A percentile compares a stretch with the other conserved stretches of the same genome.
Evolutionary conservation across 1,140 invertebrate species (phyloP).

Genomic region (Bombus balteatus): DNA sequence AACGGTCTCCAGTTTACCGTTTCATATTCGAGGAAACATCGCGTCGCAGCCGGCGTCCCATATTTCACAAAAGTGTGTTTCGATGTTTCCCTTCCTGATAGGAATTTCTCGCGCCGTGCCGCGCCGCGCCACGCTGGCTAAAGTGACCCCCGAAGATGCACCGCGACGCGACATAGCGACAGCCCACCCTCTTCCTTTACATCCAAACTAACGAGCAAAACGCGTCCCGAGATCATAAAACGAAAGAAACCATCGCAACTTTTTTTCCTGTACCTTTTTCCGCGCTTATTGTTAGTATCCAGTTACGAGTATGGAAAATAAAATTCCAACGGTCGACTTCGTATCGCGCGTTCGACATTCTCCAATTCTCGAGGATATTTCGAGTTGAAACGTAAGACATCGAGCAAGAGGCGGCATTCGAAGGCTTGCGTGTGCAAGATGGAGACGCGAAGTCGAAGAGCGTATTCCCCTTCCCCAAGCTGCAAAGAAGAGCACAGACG

Average conservation of each 20-base stretch:
- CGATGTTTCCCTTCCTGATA: constrained; percentile 31
- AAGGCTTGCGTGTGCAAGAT: neutral
- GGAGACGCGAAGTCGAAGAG: neutral
- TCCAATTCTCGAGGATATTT: neutral
- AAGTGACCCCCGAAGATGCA: constrained; percentile 23
- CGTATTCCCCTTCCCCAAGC: neutral
- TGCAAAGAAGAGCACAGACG: neutral
- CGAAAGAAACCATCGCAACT: neutral
- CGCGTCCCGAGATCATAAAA: too few relatives aligned
- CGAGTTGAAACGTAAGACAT: neutral
- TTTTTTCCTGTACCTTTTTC: neutral
- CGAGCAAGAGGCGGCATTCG: neutral
- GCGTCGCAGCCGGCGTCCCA: neutral
- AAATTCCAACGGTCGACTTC: neutral
- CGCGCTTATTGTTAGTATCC: neutral
- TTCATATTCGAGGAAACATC: constrained; percentile 47
- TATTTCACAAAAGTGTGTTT: constrained; percentile 58
- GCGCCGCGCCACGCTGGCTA: neutral
- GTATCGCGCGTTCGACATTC: neutral
- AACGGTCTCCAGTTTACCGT: constrained; percentile 29
- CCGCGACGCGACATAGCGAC: neutral
- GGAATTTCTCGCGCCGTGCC: constrained; percentile 17
- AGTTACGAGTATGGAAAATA: neutral
- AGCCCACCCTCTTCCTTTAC: neutral
- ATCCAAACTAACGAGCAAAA: neutral